These are phyloP conservation scores for Aythya baeri DNA, from an alignment of 2,113 vertebrate genomes.

Conservation along the genomic window DNA sequence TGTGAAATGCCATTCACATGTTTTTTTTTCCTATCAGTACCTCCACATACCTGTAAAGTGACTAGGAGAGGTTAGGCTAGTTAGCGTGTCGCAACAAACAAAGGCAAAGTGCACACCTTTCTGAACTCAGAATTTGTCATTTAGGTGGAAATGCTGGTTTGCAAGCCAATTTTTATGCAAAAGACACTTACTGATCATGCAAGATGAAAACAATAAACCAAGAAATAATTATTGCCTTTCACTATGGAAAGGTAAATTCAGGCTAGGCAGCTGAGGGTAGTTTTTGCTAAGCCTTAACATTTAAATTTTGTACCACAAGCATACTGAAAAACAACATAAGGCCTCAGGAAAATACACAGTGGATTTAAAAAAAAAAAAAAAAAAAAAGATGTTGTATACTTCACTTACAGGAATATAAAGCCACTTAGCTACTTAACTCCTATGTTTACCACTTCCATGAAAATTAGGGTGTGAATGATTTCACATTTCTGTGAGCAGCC, in stretches of 20 bases:
- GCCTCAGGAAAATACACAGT: background rate
- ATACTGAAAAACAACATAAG: background rate
- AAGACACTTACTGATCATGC: background rate
- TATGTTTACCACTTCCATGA: background rate
- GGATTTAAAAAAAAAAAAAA: too few relatives aligned
- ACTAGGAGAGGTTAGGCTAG: conserved; percentile 21
- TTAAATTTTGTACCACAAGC: background rate
- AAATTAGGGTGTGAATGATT: background rate
- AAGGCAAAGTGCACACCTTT: background rate
- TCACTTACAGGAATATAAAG: background rate
- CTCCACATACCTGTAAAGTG: conserved; percentile 1
- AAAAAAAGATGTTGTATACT: background rate
- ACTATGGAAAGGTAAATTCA: background rate
- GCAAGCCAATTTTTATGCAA: background rate
- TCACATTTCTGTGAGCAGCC: background rate
- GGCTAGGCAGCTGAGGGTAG: background rate
- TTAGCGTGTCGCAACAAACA: background rate
- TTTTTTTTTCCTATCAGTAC: background rate
- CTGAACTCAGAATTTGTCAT: background rate
- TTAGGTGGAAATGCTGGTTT: background rate
- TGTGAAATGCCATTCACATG: background rate
- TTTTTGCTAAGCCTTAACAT: background rate
- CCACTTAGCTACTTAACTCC: background rate
- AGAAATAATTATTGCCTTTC: background rate
- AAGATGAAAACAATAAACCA: background rate